phyloP scores from a whole-genome alignment of 2,797 vertebrate genomes.

The Myotis findleyi region DNA sequence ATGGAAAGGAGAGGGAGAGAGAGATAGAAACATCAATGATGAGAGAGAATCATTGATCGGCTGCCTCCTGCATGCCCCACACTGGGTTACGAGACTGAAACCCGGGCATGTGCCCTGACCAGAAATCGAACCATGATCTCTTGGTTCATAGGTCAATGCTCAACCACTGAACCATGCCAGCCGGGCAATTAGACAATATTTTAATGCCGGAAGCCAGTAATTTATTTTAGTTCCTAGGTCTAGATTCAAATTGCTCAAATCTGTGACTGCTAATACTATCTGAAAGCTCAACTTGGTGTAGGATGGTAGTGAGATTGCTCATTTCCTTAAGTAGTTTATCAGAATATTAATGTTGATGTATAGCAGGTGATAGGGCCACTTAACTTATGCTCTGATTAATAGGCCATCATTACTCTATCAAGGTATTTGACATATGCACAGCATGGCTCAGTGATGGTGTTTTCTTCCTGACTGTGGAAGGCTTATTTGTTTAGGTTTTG shows the following conservation, averaged over 20 bases:
- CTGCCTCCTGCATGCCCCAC: no score
- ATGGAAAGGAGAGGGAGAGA: no score
- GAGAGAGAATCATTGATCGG: no score
- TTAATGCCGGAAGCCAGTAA: not conserved
- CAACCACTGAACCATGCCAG: no score
- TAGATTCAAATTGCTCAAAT: slow-evolving; percentile 44
- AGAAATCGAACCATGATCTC: no score
- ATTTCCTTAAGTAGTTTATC: not conserved
- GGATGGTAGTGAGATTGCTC: not conserved
- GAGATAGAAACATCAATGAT: no score
- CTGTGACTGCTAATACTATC: slow-evolving; percentile 34
- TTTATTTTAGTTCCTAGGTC: slow-evolving; percentile 59
- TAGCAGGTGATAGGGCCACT: slow-evolving; percentile 34
- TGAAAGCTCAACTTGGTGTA: slow-evolving; percentile 4
- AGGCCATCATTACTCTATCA: slow-evolving; percentile 8
- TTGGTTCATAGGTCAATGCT: no score
- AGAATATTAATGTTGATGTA: slow-evolving; percentile 51
- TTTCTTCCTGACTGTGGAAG: not conserved
- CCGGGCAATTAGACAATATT: not conserved
- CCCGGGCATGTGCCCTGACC: no score
- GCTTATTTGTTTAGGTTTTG: slow-evolving; percentile 60
- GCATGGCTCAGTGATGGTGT: not conserved
- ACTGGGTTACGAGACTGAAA: no score
- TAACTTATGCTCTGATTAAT: slow-evolving; percentile 35
- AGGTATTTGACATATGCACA: not conserved